Evolutionary conservation across 2,113 vertebrate species (phyloP), one percentile per base, ranked within the genome.

Genomic region (Ranitomeya imitator): DNA sequence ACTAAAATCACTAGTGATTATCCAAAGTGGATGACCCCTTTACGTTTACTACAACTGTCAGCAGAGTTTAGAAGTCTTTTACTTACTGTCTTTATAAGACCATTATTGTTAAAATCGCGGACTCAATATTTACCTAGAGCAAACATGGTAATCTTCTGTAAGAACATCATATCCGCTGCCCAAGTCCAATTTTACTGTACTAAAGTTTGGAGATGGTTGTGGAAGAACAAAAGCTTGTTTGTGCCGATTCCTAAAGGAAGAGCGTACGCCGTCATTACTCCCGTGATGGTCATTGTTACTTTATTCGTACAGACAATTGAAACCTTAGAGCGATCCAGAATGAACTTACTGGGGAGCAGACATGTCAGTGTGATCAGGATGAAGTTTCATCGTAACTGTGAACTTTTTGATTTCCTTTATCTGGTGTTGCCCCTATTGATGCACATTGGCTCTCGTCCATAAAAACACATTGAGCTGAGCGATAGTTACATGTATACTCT

Each of bases 141-240:
- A 84, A 84, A 69, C 82, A 52, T 26, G 52, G 82, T 83, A 69
- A 83, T 69, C 81, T 69, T 67, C 63, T 83, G 37, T 83, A 67
- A 83, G 81, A 83, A 51, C 81, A 67, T 67, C 63, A 23, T 83
- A 67, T 83, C 60, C 81, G 37, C 37, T 83, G 81, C 18, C 61
- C 81, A 52, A 51, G 81, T 51, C 61, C 63, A 83, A 83, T 69
- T 83, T 45, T 69, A 45, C 63, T 67, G 37, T 52, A n/a, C 21
- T 16, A 83, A 51, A 83, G 37, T 67, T 67, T 85, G 52, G 13
- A 73, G 51, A 73, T 23, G 65, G 82, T 54, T 71, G 82, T 11
- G 7, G 51, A 71, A 52, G 63, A 71, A 84, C 65, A 84, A 84
- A 67, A 71, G 61, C 82, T 31, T 54, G 63, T 55, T 85, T 85